phyloP scores from a whole-genome alignment of 1,140 invertebrate genomes.

The Coptotermes formosanus region DNA sequence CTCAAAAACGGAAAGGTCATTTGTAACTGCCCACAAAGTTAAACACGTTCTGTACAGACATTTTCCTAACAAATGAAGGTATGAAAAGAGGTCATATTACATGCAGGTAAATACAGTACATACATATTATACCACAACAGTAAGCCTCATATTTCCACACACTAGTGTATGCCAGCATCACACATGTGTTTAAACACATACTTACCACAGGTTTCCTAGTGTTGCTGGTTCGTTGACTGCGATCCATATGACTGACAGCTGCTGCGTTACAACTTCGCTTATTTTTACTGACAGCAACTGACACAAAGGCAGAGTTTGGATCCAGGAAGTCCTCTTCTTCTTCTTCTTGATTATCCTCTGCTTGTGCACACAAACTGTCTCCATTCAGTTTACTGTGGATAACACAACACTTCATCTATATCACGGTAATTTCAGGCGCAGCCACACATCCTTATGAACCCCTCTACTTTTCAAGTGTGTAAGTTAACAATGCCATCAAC shows the following conservation, averaged over 20 bases:
- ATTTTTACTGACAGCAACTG: slow-evolving; percentile 37
- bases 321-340: slow-evolving; percentile 36
- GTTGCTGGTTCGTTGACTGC: not conserved
- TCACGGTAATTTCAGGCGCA: not conserved
- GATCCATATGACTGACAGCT: slow-evolving; percentile 21
- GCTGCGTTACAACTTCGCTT: not conserved
- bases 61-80: no score
- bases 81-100: no score
- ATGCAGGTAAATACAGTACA: no score
- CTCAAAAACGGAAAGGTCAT: no score
- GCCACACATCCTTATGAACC: no score
- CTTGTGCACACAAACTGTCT: not conserved
- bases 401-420: not conserved
- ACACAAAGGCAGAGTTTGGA: slow-evolving; percentile 38
- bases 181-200: not conserved
- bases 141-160: no score
- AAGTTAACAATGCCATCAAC: no score
- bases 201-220: not conserved
- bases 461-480: no score
- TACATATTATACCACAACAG: no score
- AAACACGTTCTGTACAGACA: no score
- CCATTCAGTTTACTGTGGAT: not conserved
- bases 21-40: no score
- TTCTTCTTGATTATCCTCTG: not conserved
- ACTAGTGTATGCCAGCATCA: no score